phyloP scores from a whole-genome alignment of 2,888 invertebrate species.

The Phrixothrix hirtus region DNA sequence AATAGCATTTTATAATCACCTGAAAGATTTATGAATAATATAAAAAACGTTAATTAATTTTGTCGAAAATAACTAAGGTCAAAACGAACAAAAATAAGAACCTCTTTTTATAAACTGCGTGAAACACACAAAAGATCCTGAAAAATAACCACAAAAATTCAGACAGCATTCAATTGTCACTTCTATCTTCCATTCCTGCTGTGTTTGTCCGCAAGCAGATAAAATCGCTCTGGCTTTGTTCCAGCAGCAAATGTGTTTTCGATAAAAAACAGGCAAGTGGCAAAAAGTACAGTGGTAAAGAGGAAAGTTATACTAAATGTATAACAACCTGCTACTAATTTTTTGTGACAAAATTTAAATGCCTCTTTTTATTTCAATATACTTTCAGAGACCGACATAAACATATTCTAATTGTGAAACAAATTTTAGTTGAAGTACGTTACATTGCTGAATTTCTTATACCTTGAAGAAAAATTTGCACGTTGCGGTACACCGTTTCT shows the following conservation, averaged over 20 bases:
- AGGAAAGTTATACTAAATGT: conserved; percentile 13
- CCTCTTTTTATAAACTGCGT: conserved; percentile 9
- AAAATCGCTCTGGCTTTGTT: conserved; percentile 30
- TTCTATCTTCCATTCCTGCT: conserved; percentile 23
- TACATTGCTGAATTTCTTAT: too few species aligned
- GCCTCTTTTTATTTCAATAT: too few species aligned
- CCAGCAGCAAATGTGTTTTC: conserved; percentile 27
- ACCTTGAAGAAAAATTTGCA: too few species aligned
- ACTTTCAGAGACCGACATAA: too few species aligned
- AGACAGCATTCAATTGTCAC: conserved; percentile 29
- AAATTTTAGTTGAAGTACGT: too few species aligned
- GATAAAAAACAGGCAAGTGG: conserved; percentile 21
- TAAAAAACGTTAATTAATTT: neutral
- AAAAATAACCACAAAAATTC: conserved; percentile 22
- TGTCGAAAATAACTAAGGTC: neutral
- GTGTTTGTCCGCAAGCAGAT: conserved; percentile 28
- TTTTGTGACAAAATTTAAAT: too few species aligned
- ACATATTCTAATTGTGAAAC: too few species aligned
- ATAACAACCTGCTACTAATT: too few species aligned
- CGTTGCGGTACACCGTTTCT: too few species aligned
- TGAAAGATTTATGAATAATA: conserved; percentile 7
- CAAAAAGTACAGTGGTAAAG: conserved; percentile 7
- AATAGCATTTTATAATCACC: conserved; percentile 23
- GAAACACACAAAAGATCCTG: conserved; percentile 10
- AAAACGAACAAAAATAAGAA: conserved; percentile 4